Evolutionary conservation across 1,140 invertebrate genomes (phyloP), one percentile per base, ranked within the genome.

Genomic region (Heliconius eleuchia): DNA sequence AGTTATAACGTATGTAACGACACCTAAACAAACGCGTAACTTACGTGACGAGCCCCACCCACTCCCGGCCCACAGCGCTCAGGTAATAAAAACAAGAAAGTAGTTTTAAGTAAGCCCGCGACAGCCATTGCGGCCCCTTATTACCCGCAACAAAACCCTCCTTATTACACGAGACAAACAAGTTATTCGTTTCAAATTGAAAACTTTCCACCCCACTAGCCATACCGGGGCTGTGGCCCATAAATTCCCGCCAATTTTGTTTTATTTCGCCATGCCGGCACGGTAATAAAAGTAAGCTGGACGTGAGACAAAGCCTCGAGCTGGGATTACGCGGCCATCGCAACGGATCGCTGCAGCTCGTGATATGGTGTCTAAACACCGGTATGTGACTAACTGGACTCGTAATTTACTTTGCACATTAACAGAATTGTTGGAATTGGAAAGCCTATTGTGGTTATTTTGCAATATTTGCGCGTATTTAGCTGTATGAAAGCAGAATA

Each of bases 211-310:
- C 92, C 92, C 92, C 92, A 93, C 91, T 93, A 91, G 92, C 90
- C 88, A 88, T 89, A 87, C 85, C 86, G 85, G 86, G 90, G 87
- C 88, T 89, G 91, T 86, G 91, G 90, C 83, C 89, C 91, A 92
- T 94, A 94, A 94, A 94, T 94, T 94, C 91, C 89, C 87, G 91
- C 90, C 92, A 94, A 94, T 94, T 93, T 94, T 93, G 92, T 92
- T 94, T 94, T 93, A 94, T 93, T 94, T 92, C 91, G 85, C 91
- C 92, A 93, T 94, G 88, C 92, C 92, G 91, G 91, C 89, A 89
- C 88, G 91, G 92, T 93, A 93, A 94, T 94, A 94, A 93, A 94
- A 94, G 92, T 94, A 93, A 94, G 91, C 91, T 91, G 89, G 89
- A 93, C 92, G 92, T 94, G 92, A 91, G 91, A 92, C 91, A 92